These are phyloP conservation scores for Bucorvus abyssinicus DNA, from an alignment of 2,797 vertebrate genomes.

Conservation along the genomic window DNA sequence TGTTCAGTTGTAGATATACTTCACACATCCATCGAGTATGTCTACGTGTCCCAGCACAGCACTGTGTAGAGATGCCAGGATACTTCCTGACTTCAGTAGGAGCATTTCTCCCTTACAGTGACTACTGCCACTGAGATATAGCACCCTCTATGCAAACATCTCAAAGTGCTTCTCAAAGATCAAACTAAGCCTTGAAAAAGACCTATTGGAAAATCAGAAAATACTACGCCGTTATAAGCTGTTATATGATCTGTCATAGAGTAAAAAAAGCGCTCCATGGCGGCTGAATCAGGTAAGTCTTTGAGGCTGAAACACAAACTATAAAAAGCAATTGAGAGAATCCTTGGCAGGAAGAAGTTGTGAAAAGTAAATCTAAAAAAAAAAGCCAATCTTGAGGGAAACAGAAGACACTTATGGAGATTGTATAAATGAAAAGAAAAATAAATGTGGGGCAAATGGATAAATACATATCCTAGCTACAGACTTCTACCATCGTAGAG, in stretches of 20 bases:
- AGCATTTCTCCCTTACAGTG: neutral
- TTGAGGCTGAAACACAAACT: neutral
- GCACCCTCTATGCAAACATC: neutral
- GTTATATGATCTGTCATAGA: neutral
- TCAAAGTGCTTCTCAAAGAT: neutral
- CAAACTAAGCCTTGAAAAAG: neutral
- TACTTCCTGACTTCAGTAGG: neutral
- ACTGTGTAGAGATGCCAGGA: neutral
- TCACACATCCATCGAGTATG: neutral
- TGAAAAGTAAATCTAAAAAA: neutral
- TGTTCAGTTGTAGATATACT: neutral
- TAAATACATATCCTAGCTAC: neutral
- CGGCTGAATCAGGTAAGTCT: neutral
- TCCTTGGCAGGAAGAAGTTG: neutral
- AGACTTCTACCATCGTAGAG: neutral
- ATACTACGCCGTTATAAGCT: neutral
- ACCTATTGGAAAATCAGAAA: neutral
- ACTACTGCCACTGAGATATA: neutral
- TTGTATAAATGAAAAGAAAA: neutral
- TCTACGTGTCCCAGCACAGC: fast-evolving
- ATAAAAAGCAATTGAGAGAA: neutral
- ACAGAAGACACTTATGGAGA: neutral
- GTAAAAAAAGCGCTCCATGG: neutral
- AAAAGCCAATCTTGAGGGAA: neutral
- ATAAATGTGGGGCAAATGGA: neutral